These are phyloP conservation scores for Cyanoderma ruficeps DNA, from an alignment of 2,113 vertebrate species.

Conservation along the genomic window DNA sequence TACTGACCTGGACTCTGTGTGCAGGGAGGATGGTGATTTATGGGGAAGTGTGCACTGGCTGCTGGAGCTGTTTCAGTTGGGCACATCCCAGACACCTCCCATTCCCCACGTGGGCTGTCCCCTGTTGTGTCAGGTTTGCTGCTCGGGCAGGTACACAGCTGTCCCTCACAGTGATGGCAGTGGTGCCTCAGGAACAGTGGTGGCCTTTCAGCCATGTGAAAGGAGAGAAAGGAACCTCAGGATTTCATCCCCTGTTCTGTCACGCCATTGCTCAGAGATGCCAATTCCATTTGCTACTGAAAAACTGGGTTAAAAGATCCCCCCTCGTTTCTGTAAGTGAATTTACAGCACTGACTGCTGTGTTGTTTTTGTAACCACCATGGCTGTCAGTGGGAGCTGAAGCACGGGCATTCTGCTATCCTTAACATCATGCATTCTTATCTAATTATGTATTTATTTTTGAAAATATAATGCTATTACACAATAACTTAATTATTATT, in stretches of 20 bases:
- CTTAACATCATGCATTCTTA: neutral
- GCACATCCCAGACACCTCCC: neutral
- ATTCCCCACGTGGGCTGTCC: rapidly evolving
- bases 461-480: constrained; percentile 9
- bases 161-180: neutral
- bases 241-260: neutral
- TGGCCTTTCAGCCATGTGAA: rapidly evolving
- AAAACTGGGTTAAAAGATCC: neutral
- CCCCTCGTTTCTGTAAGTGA: neutral
- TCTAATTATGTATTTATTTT: constrained; percentile 20
- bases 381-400: neutral
- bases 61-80: neutral
- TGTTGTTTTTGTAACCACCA: neutral
- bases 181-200: neutral
- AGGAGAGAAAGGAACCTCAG: neutral
- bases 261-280: neutral
- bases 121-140: rapidly evolving
- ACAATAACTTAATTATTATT: constrained; percentile 26
- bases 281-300: neutral
- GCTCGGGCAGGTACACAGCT: neutral
- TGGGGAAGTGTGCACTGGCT: neutral
- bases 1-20: neutral
- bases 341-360: neutral
- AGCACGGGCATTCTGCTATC: neutral
- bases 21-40: neutral